These are phyloP conservation scores for Rhagoletis pomonella DNA, from an alignment of 1,140 invertebrate species.

Conservation along the genomic window DNA sequence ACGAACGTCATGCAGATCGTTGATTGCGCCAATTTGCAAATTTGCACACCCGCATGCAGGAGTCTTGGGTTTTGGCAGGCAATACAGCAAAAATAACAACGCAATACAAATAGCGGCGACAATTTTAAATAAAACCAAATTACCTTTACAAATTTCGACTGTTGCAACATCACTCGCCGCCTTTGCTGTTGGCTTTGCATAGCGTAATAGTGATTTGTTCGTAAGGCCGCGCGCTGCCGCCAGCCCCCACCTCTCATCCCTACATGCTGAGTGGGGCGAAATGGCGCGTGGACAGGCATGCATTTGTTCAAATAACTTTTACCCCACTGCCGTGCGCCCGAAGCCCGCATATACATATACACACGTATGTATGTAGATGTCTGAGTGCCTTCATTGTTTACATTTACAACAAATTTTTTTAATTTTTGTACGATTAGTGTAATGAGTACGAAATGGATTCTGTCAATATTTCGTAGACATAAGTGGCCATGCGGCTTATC, in stretches of 20 bases:
- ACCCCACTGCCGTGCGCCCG: background rate
- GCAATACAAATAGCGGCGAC: background rate
- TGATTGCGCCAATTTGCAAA: conserved; percentile 33
- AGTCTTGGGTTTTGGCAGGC: background rate
- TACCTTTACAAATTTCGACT: background rate
- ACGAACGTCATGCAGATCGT: background rate
- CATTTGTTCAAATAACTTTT: background rate
- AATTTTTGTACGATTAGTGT: background rate
- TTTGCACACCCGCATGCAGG: background rate
- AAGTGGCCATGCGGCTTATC: background rate
- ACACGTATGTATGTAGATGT: background rate
- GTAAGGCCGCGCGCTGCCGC: no score
- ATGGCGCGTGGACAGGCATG: background rate
- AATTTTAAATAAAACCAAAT: background rate
- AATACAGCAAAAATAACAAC: no score
- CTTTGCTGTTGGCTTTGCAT: background rate
- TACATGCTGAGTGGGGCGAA: background rate
- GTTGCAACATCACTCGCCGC: background rate
- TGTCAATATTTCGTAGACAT: conserved; percentile 33
- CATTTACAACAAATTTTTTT: background rate
- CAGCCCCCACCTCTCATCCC: no score
- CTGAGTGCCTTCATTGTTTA: conserved; percentile 11
- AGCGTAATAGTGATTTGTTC: background rate
- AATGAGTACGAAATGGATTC: background rate
- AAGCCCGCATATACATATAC: background rate